Evolutionary conservation across 2,113 vertebrate genomes (phyloP), one percentile per base, ranked within the genome.

Genomic region (Ophiodon elongatus): DNA sequence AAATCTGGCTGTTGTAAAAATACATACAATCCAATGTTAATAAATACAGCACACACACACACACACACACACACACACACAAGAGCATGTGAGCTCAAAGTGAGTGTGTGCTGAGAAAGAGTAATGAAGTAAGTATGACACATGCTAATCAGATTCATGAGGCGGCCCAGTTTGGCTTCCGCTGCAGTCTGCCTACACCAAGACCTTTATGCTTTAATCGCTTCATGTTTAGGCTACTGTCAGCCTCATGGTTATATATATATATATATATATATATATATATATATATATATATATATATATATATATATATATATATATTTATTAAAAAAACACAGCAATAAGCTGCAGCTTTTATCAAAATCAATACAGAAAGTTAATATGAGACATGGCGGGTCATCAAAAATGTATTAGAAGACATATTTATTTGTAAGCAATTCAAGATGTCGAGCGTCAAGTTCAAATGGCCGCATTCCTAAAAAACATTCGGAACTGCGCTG

Each of bases 81-180:
- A n/a, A n/a, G n/a, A n/a, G n/a, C n/a, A n/a, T n/a, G n/a, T n/a
- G n/a, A n/a, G n/a, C n/a, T n/a, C n/a, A 15, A 3, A 3, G n/a
- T 52, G 52, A 76, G 33, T 64, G 43, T 60, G 27, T 66, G 54
- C 21, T 62, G 62, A 69, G 17, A 31, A 1, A n/a, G 31, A 2
- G 11, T 89, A 74, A 83, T 66, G 67, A 78, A 72, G 70, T 21
- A 65, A 8, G 60, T 45, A 65, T 60, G 65, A 79, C 79, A 79
- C 77, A 29, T 63, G 29, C 35, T 78, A 71, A 85, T 85, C 27
- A 85, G 52, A 85, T 85, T 59, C n/a, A 50, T 31, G 33, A 57
- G 35, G 65, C 33, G 56, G 75, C 54, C 69, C 45, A 21, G 56
- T 54, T 68, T 59, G 15, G 64, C 63, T 41, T 76, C 59, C 37